Percentiles rank a stretch among this genome's conserved stretches.
Conservation (phyloP, 2,113 vertebrate genomes). For the Mesocricetus auratus region DNA sequence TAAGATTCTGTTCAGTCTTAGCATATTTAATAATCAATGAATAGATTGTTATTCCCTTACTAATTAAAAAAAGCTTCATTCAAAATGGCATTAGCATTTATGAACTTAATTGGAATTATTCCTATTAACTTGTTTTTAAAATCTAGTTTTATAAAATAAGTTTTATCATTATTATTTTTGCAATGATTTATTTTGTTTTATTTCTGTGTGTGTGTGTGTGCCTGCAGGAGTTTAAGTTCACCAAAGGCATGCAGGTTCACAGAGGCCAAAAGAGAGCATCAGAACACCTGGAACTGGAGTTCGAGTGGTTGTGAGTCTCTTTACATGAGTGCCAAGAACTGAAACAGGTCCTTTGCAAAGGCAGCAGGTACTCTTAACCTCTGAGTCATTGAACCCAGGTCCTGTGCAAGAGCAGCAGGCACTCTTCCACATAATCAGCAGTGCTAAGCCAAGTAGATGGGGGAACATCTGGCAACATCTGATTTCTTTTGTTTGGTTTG, state of each 20-base stretch:
- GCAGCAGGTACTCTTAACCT: not conserved
- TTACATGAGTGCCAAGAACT: not conserved
- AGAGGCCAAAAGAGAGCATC: not conserved
- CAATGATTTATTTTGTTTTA: not conserved
- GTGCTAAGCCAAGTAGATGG: not conserved
- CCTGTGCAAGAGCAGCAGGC: no score
- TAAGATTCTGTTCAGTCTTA: slow-evolving; percentile 20
- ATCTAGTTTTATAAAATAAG: not conserved
- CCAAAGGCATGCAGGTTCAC: not conserved
- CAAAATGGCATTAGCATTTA: not conserved
- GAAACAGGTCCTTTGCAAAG: not conserved
- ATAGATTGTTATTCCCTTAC: not conserved
- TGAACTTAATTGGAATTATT: not conserved
- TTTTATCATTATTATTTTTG: slow-evolving; percentile 17
- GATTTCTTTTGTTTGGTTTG: not conserved
- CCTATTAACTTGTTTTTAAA: slow-evolving; percentile 21
- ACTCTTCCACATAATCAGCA: not conserved
- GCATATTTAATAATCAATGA: not conserved
- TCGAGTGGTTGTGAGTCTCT: not conserved
- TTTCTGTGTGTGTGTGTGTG: not conserved
- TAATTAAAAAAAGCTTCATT: not conserved
- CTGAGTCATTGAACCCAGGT: not conserved
- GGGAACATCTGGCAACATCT: not conserved
- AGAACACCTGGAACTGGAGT: not conserved
- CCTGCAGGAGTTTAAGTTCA: not conserved